These are phyloP conservation scores for Menidia menidia DNA, from an alignment of 2,797 vertebrate genomes.

Conservation along the genomic window DNA sequence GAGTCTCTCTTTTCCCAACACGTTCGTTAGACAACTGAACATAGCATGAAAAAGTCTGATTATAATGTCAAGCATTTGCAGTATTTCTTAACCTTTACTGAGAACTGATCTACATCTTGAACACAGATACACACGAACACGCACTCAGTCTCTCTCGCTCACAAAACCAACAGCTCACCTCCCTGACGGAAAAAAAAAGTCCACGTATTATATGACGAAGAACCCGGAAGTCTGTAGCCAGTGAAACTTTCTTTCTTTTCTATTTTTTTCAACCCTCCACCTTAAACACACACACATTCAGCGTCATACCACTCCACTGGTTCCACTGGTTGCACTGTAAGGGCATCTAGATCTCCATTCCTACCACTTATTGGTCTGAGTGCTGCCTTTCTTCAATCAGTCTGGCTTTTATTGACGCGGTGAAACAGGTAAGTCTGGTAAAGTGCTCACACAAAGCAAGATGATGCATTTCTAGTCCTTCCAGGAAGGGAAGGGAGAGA, in stretches of 20 bases:
- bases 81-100: background rate
- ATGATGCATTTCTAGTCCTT: background rate
- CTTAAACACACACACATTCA: slow-evolving; percentile 48
- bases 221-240: slow-evolving; percentile 61
- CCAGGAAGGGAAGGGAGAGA: background rate
- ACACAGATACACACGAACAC: background rate
- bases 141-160: slow-evolving; percentile 26
- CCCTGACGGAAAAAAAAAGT: slow-evolving; percentile 73
- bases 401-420: slow-evolving; percentile 15
- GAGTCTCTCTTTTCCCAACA: background rate
- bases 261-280: slow-evolving; percentile 58
- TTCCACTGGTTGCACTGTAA: slow-evolving; percentile 74
- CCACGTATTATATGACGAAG: slow-evolving; percentile 62
- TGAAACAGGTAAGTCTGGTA: slow-evolving; percentile 39
- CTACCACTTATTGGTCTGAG: slow-evolving; percentile 53
- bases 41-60: background rate
- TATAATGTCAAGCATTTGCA: background rate
- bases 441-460: background rate
- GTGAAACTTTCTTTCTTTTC: slow-evolving; percentile 53
- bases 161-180: slow-evolving; percentile 54
- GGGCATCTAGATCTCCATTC: slow-evolving; percentile 47
- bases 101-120: slow-evolving; percentile 10
- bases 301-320: slow-evolving; percentile 69
- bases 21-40: background rate
- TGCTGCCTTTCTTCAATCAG: slow-evolving; percentile 34